Base-by-base conservation (phyloP, 2,113 vertebrate species). In the Oenanthe oenanthe region DNA sequence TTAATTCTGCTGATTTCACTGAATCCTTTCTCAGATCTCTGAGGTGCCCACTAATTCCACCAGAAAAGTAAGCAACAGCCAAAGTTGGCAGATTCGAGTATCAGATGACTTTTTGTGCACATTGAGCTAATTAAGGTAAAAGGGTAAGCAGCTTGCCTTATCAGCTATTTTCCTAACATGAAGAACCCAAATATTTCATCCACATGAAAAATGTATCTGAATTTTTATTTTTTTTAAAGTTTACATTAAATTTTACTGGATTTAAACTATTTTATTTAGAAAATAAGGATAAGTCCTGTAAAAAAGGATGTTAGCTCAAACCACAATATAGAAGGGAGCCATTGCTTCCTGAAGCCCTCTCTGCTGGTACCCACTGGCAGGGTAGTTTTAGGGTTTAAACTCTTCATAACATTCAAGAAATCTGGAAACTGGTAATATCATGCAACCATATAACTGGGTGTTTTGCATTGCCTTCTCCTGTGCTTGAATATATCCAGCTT, bases 1-100 rank as follows among this genome's bases (percentile, higher is more conserved):
- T 91, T 94, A 88, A 76, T 93, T 88, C 42, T 85, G 50, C 54
- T 89, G 63, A 38, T 75, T 89, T 92, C 40, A 45, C 42, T 72
- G 89, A 95, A 58, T 73, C 28, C 10, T 75, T 91, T 79, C 85
- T 83, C 66, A 95, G 74, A 82, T 82, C 56, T 94, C 51, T 12
- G 42, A 85, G 32, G 66, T 61, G 45, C 38, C 17, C 32, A 36
- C 32, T 81, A 87, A 85, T 91, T 92, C 60, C 65, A 78, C 25
- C 36, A 95, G 84, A 85, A 87, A 93, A 89, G 31, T 26, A 68
- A 94, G 76, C 68, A 92, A 72, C 28, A 87, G 48, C 34, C 61
- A 65, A 57, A 77, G 28, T 42, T 89, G 36, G 25, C 82, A 91
- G 62, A 70, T 29, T 91, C 0, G 0, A 72, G 36, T 57, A 67